Evolutionary conservation across 2,797 vertebrate genomes (phyloP).

Genomic region (Sebastes reedi): DNA sequence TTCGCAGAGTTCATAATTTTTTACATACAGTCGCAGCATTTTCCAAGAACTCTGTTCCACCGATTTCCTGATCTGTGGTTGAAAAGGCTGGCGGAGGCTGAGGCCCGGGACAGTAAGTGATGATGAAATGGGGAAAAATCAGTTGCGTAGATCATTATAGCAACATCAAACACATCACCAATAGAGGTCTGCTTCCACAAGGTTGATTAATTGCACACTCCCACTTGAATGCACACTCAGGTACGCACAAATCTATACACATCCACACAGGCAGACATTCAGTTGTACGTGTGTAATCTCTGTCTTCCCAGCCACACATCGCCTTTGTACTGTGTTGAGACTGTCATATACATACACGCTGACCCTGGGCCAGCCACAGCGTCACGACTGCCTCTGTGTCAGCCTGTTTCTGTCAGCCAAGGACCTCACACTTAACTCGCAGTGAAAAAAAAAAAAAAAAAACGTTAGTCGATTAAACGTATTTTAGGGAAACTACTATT

Average conservation of each 20-base stretch:
- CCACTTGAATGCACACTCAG: neutral
- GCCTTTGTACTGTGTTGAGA: neutral
- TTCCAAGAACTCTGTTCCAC: constrained; percentile 46
- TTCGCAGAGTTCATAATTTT: constrained; percentile 31
- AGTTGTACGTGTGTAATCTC: neutral
- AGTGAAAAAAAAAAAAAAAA: constrained; percentile 10
- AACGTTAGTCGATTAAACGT: constrained; percentile 56
- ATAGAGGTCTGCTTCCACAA: constrained; percentile 1
- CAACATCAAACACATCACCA: constrained; percentile 26
- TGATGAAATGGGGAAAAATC: constrained; percentile 54
- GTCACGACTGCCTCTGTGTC: constrained; percentile 44
- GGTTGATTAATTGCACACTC: constrained; percentile 9
- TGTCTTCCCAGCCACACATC: neutral
- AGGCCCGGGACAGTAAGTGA: constrained; percentile 18
- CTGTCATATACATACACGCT: neutral
- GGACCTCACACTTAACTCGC: constrained; percentile 50
- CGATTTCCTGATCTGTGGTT: constrained; percentile 58
- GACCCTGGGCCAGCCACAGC: neutral
- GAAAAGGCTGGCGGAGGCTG: constrained; percentile 20
- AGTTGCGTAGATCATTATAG: constrained; percentile 33
- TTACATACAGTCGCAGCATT: constrained; percentile 17
- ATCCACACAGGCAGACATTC: constrained; percentile 7
- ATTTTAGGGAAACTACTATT: constrained; percentile 57
- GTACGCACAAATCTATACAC: neutral
- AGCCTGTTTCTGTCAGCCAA: constrained; percentile 41